Evolutionary conservation across 2,888 invertebrate species (phyloP), one percentile per base, ranked within the genome.

Genomic region (Merodon equestris): DNA sequence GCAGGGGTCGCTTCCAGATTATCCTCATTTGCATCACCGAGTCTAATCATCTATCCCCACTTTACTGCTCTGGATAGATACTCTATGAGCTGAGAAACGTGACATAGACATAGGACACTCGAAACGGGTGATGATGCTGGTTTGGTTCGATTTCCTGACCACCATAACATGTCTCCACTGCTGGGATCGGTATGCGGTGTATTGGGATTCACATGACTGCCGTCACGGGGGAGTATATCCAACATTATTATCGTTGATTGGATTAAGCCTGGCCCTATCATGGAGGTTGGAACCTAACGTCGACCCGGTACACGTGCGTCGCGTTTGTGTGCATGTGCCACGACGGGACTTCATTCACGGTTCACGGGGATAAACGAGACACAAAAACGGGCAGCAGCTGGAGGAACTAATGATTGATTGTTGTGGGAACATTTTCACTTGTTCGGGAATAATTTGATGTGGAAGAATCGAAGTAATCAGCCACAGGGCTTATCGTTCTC

Each of bases 1-100:
- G 51, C 72, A 57, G 50, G 72, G 77, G 27, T 27, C 27, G 27
- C 51, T 64, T 54, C 67, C 60, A 61, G 72, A 77, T 77, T 77
- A 77, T 77, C 77, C 72, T 77, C 77, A 77, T 77, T 77, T 77
- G 77, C 77, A 72, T 77, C 77, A 77, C 72, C 72, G 77, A 77
- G 72, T 72, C 66, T 72, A 77, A 77, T 77, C 72, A 77, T 72
- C 67, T 77, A 72, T 77, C 45, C 61, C 47, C 60, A 58, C 67
- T 77, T 57, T 67, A 45, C 61, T 47, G 57, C 27, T 71, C 38
- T n/a, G n/a, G 42, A 42, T 48, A 48, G 34, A 27, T 4, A 27
- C 27, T 7, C 27, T 27, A 2, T 27, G 27, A 56, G 61, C 40
- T 34, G 51, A 72, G 61, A 67, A 77, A 72, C 67, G 51, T 71